Percentiles rank a stretch among this genome's conserved stretches.
phyloP scores from a whole-genome alignment of 2,113 vertebrate genomes.

The Nycticryphes semicollaris region DNA sequence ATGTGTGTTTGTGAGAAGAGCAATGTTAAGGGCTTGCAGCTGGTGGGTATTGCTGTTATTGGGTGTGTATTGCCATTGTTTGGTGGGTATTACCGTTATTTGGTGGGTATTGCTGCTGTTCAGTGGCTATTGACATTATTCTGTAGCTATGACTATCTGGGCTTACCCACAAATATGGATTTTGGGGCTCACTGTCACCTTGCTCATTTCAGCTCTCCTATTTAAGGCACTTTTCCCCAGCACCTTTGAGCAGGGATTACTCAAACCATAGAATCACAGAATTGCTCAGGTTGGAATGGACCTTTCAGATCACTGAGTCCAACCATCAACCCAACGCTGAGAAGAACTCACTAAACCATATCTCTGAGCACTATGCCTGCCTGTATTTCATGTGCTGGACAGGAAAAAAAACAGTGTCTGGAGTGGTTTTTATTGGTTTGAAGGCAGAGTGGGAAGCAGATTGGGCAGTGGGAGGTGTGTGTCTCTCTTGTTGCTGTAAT shows the following conservation, averaged over 20 bases:
- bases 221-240: neutral
- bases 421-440: neutral
- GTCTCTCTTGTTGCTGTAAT: neutral
- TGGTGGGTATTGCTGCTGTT: too few species aligned
- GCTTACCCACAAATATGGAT: neutral
- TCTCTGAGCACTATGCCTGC: too few species aligned
- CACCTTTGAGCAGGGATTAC: neutral
- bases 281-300: too few species aligned
- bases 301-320: too few species aligned
- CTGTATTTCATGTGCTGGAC: neutral
- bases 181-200: neutral
- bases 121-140: neutral
- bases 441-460: neutral
- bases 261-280: too few species aligned
- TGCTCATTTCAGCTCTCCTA: neutral
- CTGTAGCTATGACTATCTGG: neutral
- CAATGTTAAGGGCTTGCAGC: neutral
- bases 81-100: neutral
- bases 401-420: neutral
- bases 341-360: too few species aligned
- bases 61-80: too few species aligned
- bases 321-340: too few species aligned
- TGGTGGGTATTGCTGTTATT: neutral
- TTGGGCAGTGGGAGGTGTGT: neutral
- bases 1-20: neutral